Conservation (phyloP, 2,888 invertebrate species). For the Sinhomidia bicolor region DNA sequence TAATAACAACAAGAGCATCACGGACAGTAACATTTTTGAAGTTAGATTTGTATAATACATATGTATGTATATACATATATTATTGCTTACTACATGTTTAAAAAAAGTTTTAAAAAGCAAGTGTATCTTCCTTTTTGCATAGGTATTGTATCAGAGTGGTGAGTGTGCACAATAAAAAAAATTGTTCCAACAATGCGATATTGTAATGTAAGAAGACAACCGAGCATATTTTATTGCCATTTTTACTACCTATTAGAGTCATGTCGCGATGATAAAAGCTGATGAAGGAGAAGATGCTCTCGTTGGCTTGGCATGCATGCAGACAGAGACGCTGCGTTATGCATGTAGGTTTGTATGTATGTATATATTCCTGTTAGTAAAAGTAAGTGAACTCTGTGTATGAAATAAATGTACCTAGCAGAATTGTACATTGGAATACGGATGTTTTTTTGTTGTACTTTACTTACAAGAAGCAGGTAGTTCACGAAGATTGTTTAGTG, state of each 20-base stretch:
- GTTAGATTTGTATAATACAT: not conserved
- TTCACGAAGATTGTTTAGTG: slow-evolving; percentile 39
- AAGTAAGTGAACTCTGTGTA: not conserved
- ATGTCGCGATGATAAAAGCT: slow-evolving; percentile 59
- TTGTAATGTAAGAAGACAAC: slow-evolving; percentile 66
- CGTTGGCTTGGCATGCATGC: no score
- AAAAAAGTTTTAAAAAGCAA: not conserved
- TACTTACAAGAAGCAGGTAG: slow-evolving; percentile 53
- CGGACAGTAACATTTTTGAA: not conserved
- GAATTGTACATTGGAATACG: not conserved
- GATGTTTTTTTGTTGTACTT: not conserved
- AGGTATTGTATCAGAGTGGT: no score
- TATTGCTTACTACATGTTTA: no score
- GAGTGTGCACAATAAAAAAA: slow-evolving; percentile 33
- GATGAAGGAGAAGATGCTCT: slow-evolving; percentile 31
- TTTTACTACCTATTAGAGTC: slow-evolving; percentile 70
- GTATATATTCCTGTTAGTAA: no score
- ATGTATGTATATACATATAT: no score
- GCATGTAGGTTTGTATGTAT: no score
- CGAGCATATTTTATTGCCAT: slow-evolving; percentile 67
- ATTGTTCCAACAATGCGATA: slow-evolving; percentile 62
- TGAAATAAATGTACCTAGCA: not conserved
- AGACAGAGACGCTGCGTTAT: no score
- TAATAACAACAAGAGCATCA: slow-evolving; percentile 12
- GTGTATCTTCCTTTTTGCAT: not conserved